Conservation (phyloP, 2,113 vertebrate genomes). For the Leuciscus idus region DNA sequence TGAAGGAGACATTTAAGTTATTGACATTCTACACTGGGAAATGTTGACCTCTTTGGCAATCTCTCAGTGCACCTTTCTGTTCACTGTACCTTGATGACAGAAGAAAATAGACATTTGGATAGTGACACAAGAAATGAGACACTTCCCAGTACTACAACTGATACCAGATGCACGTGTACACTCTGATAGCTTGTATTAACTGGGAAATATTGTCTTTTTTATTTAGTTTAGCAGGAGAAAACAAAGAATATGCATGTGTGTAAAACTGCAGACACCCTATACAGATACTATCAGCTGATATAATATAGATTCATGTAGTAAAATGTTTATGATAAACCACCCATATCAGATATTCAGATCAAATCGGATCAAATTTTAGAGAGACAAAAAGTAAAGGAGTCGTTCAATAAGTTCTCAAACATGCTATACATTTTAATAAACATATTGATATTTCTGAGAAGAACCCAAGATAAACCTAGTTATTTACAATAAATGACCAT, state of each 20-base stretch:
- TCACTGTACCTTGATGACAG: not conserved
- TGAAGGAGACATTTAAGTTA: not conserved
- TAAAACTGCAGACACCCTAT: not conserved
- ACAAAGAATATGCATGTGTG: not conserved
- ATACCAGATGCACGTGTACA: too few relatives aligned
- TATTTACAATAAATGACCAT: constrained; percentile 85
- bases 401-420: constrained; percentile 64
- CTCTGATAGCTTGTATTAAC: not conserved
- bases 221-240: not conserved
- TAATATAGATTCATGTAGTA: not conserved
- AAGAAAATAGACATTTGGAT: not conserved
- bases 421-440: constrained; percentile 86
- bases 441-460: constrained; percentile 82
- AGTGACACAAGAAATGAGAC: not conserved
- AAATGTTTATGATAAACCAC: not conserved
- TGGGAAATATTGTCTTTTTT: not conserved
- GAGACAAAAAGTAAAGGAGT: not conserved
- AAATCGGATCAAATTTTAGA: not conserved
- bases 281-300: not conserved
- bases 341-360: not conserved
- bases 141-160: not conserved
- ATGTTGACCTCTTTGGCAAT: constrained; percentile 61
- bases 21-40: constrained; percentile 61
- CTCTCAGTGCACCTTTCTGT: constrained; percentile 32
- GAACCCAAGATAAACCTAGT: constrained; percentile 80